Evolutionary conservation across 2,113 vertebrate species (phyloP).

Genomic region (Alouatta palliata): DNA sequence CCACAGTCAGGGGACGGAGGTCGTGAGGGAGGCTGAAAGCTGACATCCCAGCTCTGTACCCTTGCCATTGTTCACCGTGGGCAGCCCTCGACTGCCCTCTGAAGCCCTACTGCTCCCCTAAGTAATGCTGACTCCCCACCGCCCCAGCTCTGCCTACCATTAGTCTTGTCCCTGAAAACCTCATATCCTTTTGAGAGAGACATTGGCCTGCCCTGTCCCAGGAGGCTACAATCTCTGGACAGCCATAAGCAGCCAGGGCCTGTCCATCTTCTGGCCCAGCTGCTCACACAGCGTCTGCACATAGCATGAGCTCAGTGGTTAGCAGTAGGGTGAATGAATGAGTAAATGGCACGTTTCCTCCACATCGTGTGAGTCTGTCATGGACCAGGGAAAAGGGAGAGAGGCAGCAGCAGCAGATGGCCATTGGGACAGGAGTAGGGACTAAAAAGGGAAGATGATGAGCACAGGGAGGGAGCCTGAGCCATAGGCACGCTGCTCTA

Average conservation of each 20-base stretch:
- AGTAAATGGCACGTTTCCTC: neutral
- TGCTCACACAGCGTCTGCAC: neutral
- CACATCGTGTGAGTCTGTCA: fast-evolving
- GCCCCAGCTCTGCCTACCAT: neutral
- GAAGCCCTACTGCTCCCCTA: too few relatives aligned
- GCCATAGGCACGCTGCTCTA: neutral
- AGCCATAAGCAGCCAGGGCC: neutral
- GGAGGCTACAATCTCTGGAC: neutral
- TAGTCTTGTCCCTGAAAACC: neutral
- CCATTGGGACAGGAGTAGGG: neutral
- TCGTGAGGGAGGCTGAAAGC: neutral
- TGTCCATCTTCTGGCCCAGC: neutral
- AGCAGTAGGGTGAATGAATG: neutral
- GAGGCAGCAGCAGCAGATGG: neutral
- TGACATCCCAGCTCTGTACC: neutral
- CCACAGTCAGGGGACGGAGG: neutral
- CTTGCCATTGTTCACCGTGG: fast-evolving
- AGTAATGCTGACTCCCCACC: neutral
- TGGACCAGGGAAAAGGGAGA: neutral
- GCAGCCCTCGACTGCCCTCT: fast-evolving
- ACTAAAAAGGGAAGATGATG: neutral
- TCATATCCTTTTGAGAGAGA: neutral
- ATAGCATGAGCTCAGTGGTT: fast-evolving
- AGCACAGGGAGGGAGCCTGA: neutral
- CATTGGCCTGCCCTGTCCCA: fast-evolving